Base-by-base conservation (phyloP, 2,888 invertebrate species). In the Adelphocoris suturalis region DNA sequence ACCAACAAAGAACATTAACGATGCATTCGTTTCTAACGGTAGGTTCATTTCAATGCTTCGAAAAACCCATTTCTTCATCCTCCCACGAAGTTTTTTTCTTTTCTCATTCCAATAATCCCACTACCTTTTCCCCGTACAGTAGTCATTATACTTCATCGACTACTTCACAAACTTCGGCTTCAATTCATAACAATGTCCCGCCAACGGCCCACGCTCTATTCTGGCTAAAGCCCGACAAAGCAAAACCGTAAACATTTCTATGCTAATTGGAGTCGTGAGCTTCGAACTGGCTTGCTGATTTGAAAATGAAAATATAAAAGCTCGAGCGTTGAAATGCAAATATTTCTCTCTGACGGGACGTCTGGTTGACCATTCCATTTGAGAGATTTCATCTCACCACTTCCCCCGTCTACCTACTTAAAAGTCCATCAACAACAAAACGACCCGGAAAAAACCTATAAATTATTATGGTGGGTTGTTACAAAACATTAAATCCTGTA, bases 221-320 rank as follows among this genome's bases (percentile, higher is more conserved):
- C 14, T 14, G 19, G 80, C 5, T 14, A 47, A 81, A 28, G 80
- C 14, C 47, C 46, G 80, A 16, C 80, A 47, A 81, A 81, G 80
- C 37, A 7, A 11, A 47, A 81, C 47, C 19, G n/a, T 37, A 47
- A 37, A 47, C 80, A 81, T 81, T 81, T 81, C 47, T 81, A 81
- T 81, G 80, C 47, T 81, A 81, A 81, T 81, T 81, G 47, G 57
- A 57, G 57, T 57, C 57, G 46, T 47, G 46, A n/a, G 47, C 80
- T 14, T 19, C 46, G 14, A 47, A 81, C 47, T 19, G 80, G 37
- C 80, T 81, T 46, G 47, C 28, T 47, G 80, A 81, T 47, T 81
- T 81, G 80, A 47, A 28, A 47, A 81, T 81, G 80, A 81, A 81
- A 81, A 81, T 46, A 46, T 81, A 47, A 81, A 37, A 81, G 80